Base-by-base conservation (phyloP, 2,888 invertebrate genomes). In the Camponotus fellah region DNA sequence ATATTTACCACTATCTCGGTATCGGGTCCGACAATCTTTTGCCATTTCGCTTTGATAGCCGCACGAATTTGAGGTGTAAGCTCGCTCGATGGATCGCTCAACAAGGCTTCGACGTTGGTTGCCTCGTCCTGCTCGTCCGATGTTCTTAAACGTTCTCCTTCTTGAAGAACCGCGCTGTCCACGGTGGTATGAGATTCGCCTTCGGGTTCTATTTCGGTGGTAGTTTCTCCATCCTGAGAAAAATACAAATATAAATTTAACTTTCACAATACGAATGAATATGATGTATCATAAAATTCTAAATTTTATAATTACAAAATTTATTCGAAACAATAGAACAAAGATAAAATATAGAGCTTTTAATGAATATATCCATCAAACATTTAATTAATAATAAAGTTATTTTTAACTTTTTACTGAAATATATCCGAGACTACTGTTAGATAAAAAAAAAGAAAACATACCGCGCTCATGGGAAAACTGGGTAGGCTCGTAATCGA, bases 401-500 rank as follows among this genome's bases (percentile, higher is more conserved):
- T 5, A 72, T 17, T 69, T 17, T 40, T 26, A 17, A 3, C 10
- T 37, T 9, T 53, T 21, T 26, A 17, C 8, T 17, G 10, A 76
- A n/a, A 6, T 21, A 64, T 1, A 32, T 32, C 6, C 4, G 37
- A 4, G 37, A 37, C 6, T 37, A 49, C 6, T 21, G 21, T 21
- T 56, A n/a, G 26, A 5, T 26, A 72, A 80, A 49, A 6, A 49
- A 6, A 2, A 53, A n/a, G 8, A 53, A 17, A n/a, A 95, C 96
- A 96, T 91, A 97, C 97, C 82, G 97, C 97, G 94, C 97, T 97
- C 92, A 97, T 96, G 87, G 97, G 97, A 93, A 97, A 97, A 96
- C 98, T 98, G 86, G 98, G 97, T 85, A 98, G 96, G 79, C 98
- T 98, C 64, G 97, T 97, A 75, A 97, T 97, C 10, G 98, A 97